Percentiles rank a stretch among this genome's conserved stretches.
Conservation (phyloP, 1,140 invertebrate genomes). For the Hyles euphorbiae region DNA sequence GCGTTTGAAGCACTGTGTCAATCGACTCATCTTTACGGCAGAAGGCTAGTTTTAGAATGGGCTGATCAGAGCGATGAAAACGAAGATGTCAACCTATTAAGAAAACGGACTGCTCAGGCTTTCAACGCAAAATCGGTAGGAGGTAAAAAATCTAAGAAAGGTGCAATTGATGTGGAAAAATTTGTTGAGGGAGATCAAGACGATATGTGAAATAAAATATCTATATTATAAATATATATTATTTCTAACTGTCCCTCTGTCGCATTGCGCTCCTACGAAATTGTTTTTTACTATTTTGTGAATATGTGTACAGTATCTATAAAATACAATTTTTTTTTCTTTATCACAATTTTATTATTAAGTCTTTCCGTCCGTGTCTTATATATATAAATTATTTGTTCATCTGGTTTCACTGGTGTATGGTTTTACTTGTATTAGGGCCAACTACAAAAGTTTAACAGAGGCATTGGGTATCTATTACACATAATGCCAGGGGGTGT, state of each 20-base stretch:
- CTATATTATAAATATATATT: background rate
- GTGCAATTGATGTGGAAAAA: slow-evolving; percentile 71
- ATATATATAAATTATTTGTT: no score
- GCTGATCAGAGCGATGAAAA: slow-evolving; percentile 88
- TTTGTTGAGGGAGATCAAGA: slow-evolving; percentile 55
- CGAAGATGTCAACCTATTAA: slow-evolving; percentile 86
- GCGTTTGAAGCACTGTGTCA: slow-evolving; percentile 95
- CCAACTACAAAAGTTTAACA: no score
- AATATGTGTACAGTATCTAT: no score
- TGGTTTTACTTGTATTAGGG: no score
- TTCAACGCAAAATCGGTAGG: slow-evolving; percentile 74
- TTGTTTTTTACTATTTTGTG: no score
- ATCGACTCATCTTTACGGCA: slow-evolving; percentile 98
- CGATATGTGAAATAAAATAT: slow-evolving; percentile 16
- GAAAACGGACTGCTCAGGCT: slow-evolving; percentile 89
- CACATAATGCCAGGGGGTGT: no score
- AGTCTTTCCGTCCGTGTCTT: no score
- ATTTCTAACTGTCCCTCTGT: no score
- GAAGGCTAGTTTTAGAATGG: slow-evolving; percentile 97
- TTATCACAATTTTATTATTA: background rate
- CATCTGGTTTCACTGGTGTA: no score
- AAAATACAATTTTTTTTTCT: background rate
- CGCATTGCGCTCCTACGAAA: no score
- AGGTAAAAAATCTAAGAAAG: slow-evolving; percentile 75
- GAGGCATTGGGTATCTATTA: no score